Base-by-base conservation (phyloP, 2,797 vertebrate genomes). In the Eupleurogrammus muticus region DNA sequence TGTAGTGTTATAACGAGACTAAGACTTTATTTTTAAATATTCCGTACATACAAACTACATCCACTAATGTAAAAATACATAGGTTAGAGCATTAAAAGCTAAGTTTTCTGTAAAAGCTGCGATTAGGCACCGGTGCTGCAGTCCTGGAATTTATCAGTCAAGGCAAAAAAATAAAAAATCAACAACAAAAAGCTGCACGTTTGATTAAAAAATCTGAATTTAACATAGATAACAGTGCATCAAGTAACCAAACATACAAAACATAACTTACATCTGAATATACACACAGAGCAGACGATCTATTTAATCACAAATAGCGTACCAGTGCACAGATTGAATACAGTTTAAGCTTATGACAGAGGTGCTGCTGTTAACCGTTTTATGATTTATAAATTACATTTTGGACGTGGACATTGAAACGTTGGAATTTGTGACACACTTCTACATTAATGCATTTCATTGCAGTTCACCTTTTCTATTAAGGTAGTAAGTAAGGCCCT, bases 71-170 rank as follows among this genome's bases (percentile, higher is more conserved):
- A 36, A 9, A n/a, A 28, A 23, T 20, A 49, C 48, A 49, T 12
- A 12, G 19, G 10, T 17, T 49, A 17, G 20, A 49, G 40, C 20
- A 21, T 49, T 4, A 49, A 49, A 21, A 20, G 20, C 48, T 21
- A 14, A 12, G 1, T 21, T 35, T 40, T 40, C n/a, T 51, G 32
- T 32, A 16, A 54, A 48, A 47, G 21, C 40, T 65, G 51, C 54
- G 11, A 10, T 65, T 34, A 72, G 75, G 65, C 64, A 79, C 79
- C 6, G 24, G 24, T 5, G 24, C 20, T 9, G 50, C 7, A 68
- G 19, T 47, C 62, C 19, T 24, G n/a, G 38, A 42, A 14, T 42
- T 14, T 14, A 5, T 7, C 63, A 67, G 46, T 46, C 20, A 6
- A 36, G 19, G 2, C 50, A 53, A 53, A 20, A 65, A 9, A 19